phyloP scores from a whole-genome alignment of 2,797 vertebrate species.

The Lepus oiostolus region DNA sequence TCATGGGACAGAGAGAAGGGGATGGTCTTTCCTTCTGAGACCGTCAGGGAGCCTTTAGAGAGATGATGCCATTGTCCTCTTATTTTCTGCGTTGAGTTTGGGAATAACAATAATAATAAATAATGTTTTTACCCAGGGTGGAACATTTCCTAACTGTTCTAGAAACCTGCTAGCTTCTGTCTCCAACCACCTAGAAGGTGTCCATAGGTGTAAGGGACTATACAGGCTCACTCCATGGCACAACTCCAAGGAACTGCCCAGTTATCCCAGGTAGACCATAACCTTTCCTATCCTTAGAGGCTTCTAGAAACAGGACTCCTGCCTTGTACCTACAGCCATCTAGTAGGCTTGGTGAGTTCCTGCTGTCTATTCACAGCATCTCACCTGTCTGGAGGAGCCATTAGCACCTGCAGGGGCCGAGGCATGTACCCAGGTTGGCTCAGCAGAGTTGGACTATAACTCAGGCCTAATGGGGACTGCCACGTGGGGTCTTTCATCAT shows the following conservation, averaged over 20 bases:
- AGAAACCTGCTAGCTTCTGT: neutral
- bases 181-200: neutral
- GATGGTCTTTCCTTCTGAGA: neutral
- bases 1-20: neutral
- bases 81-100: slow-evolving; percentile 11
- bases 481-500: slow-evolving; percentile 32
- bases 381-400: neutral
- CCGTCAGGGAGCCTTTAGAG: neutral
- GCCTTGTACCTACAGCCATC: neutral
- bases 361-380: neutral
- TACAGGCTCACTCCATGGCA: neutral
- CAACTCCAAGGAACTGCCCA: neutral
- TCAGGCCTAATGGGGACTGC: neutral
- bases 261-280: neutral
- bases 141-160: neutral
- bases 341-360: neutral
- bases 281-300: neutral
- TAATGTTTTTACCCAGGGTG: neutral
- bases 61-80: neutral
- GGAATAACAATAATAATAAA: neutral
- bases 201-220: neutral
- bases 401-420: neutral
- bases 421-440: slow-evolving; percentile 7
- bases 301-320: slow-evolving; percentile 24
- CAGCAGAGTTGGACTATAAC: neutral